A percentile compares a stretch with the other conserved stretches of the same genome.
Evolutionary conservation across 2,113 vertebrate genomes (phyloP).

Genomic region (Eudyptes chrysolophus): DNA sequence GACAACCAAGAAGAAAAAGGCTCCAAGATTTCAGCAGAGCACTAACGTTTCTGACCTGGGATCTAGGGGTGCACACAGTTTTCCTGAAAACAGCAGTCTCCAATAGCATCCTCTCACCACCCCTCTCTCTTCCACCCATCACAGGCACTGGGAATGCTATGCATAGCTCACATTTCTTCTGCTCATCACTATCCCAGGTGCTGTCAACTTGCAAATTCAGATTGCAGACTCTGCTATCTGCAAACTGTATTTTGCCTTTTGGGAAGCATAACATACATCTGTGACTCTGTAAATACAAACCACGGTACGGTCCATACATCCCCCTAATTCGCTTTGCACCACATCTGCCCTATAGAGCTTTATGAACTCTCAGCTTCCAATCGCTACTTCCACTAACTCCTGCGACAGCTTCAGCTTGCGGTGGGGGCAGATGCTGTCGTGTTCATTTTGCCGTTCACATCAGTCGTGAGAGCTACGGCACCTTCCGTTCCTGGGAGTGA

Average conservation of each 20-base stretch:
- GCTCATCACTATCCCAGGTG: neutral
- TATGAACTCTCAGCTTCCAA: slow-evolving; percentile 2
- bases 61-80: neutral
- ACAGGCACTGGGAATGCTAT: fast-evolving
- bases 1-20: neutral
- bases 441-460: neutral
- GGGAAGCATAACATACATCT: fast-evolving
- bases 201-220: neutral
- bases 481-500: neutral
- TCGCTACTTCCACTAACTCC: neutral
- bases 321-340: neutral
- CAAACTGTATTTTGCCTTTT: neutral
- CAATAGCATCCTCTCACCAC: neutral
- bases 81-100: neutral
- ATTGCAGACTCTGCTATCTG: neutral
- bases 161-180: neutral
- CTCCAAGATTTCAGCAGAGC: neutral
- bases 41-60: neutral
- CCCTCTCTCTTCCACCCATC: neutral
- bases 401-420: neutral
- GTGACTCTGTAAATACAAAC: neutral
- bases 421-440: neutral
- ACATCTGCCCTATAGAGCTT: neutral
- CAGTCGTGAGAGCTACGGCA: neutral
- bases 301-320: fast-evolving